phyloP scores from a whole-genome alignment of 2,888 invertebrate species.

The Xanthorhoe spadicearia region DNA sequence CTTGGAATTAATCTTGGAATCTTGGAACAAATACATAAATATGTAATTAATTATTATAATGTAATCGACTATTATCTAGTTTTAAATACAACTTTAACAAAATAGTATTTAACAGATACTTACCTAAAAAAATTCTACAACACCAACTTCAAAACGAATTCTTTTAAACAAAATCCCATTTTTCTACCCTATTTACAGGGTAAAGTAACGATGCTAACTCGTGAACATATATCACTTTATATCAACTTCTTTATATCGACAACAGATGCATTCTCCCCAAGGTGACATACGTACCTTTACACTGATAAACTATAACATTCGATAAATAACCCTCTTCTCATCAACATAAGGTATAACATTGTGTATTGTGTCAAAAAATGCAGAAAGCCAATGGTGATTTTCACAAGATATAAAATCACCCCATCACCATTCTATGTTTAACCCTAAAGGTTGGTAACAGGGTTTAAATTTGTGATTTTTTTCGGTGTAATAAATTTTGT shows the following conservation, averaged over 20 bases:
- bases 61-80: too few species aligned
- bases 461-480: constrained; percentile 1
- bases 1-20: too few species aligned
- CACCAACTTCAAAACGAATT: too few species aligned
- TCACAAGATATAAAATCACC: constrained; percentile 23
- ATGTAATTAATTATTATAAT: too few species aligned
- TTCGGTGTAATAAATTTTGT: constrained; percentile 34
- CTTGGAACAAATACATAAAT: too few species aligned
- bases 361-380: constrained; percentile 8
- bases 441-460: neutral
- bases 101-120: too few species aligned
- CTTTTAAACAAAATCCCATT: neutral
- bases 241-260: constrained; percentile 13
- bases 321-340: constrained; percentile 15
- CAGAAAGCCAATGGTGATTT: constrained; percentile 21
- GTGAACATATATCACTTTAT: constrained; percentile 30
- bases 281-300: constrained; percentile 41
- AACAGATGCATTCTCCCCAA: constrained; percentile 40
- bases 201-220: neutral
- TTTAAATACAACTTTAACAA: too few species aligned
- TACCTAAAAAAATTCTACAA: too few species aligned
- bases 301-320: constrained; percentile 17
- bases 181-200: neutral
- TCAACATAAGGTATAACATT: constrained; percentile 8
- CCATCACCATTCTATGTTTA: neutral